Evolutionary conservation across 2,797 vertebrate genomes (phyloP), one percentile per base, ranked within the genome.

Genomic region (Aulostomus chinensis): DNA sequence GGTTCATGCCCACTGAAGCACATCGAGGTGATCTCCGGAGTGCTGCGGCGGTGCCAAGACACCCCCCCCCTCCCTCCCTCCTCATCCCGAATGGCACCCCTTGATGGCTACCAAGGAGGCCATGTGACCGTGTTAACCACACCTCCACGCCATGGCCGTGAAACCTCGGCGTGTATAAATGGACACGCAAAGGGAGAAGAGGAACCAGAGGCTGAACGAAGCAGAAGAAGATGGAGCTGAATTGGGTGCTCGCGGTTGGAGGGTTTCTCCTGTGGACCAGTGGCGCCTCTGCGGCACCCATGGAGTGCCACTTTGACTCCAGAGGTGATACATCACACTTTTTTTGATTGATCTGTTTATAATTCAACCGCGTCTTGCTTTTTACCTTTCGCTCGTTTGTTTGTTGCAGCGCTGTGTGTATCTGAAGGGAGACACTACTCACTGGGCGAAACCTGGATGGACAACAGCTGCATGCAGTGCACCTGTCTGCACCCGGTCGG

Each of bases 401-500:
- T n/a, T n/a, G 9, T 51, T 76, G 17, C 79, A 98, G 96, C 91
- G 2, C 72, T 89, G 57, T 98, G 96, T 5, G 88, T 86, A 59
- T 91, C 93, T 0, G 89, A 92, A 42, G 94, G 93, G 32, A 92
- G 82, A 58, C 78, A 88, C 16, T 97, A 90, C 58, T 86, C 88
- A 2, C 73, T 97, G 15, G 94, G 96, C 0, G 95, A 98, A 33
- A 91, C 87, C 0, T 98, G 96, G 96, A 93, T 94, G 87, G 93
- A 93, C 50, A 67, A 86, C 37, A 88, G 92, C 34, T 98, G 96
- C 43, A 88, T 95, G 83, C 94, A 94, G 64, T 98, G 96, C 84
- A 96, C 94, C 86, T 98, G 96, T 69, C 90, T 98, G 82, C 92
- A 96, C 58, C 95, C 94, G 0, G 58, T 96, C 0, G 94, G 96